These are phyloP conservation scores for Mimas tiliae DNA, from an alignment of 2,888 invertebrate species.

Conservation along the genomic window DNA sequence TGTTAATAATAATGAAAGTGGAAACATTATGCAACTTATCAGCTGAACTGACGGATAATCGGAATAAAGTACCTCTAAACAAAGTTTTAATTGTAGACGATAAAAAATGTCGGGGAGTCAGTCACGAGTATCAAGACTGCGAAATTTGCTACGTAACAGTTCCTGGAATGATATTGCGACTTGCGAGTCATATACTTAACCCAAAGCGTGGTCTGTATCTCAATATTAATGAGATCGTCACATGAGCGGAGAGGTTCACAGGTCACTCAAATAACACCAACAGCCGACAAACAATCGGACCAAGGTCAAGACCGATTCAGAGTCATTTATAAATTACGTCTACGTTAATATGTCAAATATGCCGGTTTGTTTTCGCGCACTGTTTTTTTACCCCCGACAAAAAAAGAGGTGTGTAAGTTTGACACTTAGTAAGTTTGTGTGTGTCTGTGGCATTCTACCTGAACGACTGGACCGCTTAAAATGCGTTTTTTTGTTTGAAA, in stretches of 20 bases:
- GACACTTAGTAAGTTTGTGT: no score
- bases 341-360: conserved; percentile 41
- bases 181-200: conserved; percentile 37
- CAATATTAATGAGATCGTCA: conserved; percentile 46
- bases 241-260: conserved; percentile 49
- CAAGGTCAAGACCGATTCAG: conserved; percentile 64
- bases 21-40: not conserved
- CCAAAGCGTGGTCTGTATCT: conserved; percentile 32
- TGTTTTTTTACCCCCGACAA: not conserved
- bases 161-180: conserved; percentile 45
- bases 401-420: no score
- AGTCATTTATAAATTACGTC: conserved; percentile 38
- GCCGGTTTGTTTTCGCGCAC: not conserved
- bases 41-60: not conserved
- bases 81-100: not conserved
- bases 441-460: no score
- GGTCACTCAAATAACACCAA: conserved; percentile 47
- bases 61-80: not conserved
- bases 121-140: conserved; percentile 9
- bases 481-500: no score
- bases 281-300: conserved; percentile 57
- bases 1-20: not conserved
- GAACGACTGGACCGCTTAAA: no score
- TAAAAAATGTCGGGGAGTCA: conserved; percentile 8
- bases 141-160: conserved; percentile 34